Evolutionary conservation across 2,797 vertebrate species (phyloP).

Genomic region (Melanotaenia nigrans): DNA sequence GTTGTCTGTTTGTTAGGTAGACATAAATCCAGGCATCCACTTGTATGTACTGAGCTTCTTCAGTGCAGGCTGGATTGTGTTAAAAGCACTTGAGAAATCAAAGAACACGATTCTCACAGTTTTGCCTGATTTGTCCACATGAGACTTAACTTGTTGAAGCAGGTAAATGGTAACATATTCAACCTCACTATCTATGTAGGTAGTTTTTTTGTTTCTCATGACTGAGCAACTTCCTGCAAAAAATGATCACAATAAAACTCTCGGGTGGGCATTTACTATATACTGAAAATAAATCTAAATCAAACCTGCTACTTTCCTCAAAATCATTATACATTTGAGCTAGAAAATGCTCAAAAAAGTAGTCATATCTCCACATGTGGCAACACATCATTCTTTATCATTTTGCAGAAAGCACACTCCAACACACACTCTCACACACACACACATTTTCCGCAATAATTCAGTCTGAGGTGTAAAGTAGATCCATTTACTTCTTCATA

Average conservation of each 20-base stretch:
- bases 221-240: background rate
- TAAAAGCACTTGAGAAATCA: background rate
- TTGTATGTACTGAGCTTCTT: no score
- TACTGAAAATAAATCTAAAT: slow-evolving; percentile 13
- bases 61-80: background rate
- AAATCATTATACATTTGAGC: slow-evolving; percentile 9
- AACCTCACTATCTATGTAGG: background rate
- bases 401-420: slow-evolving; percentile 6
- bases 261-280: slow-evolving; percentile 15
- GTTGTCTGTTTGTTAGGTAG: background rate
- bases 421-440: slow-evolving; percentile 11
- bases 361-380: slow-evolving; percentile 40
- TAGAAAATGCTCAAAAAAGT: slow-evolving; percentile 20
- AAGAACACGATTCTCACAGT: background rate
- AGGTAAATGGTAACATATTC: no score
- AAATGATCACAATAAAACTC: slow-evolving; percentile 7
- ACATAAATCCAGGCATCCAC: background rate
- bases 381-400: slow-evolving; percentile 61
- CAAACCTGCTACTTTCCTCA: slow-evolving; percentile 10
- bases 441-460: slow-evolving; percentile 44
- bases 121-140: background rate
- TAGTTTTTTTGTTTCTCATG: background rate
- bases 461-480: slow-evolving; percentile 49
- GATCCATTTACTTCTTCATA: slow-evolving; percentile 73
- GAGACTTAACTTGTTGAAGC: no score